Evolutionary conservation across 1,140 invertebrate species (phyloP).

Genomic region (Bombus huntii): DNA sequence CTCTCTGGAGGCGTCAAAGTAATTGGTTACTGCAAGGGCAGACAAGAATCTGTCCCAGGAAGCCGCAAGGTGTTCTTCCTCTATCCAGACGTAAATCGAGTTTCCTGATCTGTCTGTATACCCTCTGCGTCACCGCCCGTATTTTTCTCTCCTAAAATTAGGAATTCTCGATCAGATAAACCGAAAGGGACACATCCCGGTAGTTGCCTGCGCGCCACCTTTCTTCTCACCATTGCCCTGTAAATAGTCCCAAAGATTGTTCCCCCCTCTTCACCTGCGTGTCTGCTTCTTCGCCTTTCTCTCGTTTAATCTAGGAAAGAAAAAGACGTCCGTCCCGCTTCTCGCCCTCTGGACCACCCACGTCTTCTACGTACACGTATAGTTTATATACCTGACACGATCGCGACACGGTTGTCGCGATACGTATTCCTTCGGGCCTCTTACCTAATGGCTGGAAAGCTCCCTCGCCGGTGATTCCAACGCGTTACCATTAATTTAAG

Average conservation of each 20-base stretch:
- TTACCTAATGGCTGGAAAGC: constrained; percentile 4
- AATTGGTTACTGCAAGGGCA: constrained; percentile 53
- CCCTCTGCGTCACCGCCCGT: neutral
- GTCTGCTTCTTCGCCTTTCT: neutral
- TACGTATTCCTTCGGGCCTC: neutral
- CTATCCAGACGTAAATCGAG: constrained; percentile 70
- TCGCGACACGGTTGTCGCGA: constrained; percentile 11
- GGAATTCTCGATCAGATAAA: constrained; percentile 77
- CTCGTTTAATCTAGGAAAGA: constrained; percentile 44
- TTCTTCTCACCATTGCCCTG: constrained; percentile 69
- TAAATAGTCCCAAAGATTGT: constrained; percentile 69
- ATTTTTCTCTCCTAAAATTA: constrained; percentile 69
- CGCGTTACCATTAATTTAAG: constrained; percentile 70
- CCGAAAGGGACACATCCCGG: constrained; percentile 50
- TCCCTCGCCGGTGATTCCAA: neutral
- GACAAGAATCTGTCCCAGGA: constrained; percentile 54
- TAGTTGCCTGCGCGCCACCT: constrained; percentile 43
- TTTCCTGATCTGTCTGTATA: constrained; percentile 46
- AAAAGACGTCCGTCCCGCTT: neutral
- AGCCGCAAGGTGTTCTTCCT: constrained; percentile 38
- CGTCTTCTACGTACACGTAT: constrained; percentile 40
- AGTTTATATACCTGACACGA: constrained; percentile 48
- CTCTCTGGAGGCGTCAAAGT: constrained; percentile 60
- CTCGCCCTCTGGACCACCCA: constrained; percentile 58
- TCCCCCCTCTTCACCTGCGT: constrained; percentile 7